Conservation (phyloP, 1,140 invertebrate species). For the Lepidurus packardi region DNA sequence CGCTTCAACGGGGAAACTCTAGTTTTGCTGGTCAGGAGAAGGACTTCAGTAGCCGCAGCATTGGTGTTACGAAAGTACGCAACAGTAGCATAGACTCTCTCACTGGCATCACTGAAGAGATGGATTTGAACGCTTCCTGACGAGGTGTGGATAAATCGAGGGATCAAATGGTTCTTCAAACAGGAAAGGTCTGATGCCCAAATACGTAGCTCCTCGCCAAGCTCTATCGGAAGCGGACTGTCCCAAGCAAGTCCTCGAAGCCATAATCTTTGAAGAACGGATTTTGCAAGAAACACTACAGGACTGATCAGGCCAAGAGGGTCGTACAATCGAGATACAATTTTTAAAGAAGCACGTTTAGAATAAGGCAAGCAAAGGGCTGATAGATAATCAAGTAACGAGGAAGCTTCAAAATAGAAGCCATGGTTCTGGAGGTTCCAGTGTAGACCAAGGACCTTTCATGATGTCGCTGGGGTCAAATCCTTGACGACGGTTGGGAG, state of each 20-base stretch:
- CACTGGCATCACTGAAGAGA: constrained; percentile 35
- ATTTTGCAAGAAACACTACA: not conserved
- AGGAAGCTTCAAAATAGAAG: not conserved
- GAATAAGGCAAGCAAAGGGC: not conserved
- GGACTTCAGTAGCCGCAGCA: not conserved
- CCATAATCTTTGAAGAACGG: constrained; percentile 13
- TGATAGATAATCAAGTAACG: not conserved
- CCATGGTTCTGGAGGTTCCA: constrained; percentile 19
- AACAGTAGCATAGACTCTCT: constrained; percentile 34
- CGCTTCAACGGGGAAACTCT: constrained; percentile 45
- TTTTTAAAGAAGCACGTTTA: not conserved
- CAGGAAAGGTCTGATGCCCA: not conserved
- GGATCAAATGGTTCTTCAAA: not conserved
- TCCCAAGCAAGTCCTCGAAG: constrained; percentile 9
- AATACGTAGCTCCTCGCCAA: not conserved
- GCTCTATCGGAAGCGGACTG: not conserved
- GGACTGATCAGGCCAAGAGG: not conserved
- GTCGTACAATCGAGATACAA: not conserved
- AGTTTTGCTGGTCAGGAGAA: constrained; percentile 39
- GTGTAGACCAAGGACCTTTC: constrained; percentile 18
- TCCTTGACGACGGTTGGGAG: not conserved
- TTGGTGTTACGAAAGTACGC: constrained; percentile 15
- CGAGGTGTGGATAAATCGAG: not conserved
- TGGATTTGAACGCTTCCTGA: constrained; percentile 12
- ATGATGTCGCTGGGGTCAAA: not conserved